Base-by-base conservation (phyloP, 2,797 vertebrate species). In the Enteromius anoplus region DNA sequence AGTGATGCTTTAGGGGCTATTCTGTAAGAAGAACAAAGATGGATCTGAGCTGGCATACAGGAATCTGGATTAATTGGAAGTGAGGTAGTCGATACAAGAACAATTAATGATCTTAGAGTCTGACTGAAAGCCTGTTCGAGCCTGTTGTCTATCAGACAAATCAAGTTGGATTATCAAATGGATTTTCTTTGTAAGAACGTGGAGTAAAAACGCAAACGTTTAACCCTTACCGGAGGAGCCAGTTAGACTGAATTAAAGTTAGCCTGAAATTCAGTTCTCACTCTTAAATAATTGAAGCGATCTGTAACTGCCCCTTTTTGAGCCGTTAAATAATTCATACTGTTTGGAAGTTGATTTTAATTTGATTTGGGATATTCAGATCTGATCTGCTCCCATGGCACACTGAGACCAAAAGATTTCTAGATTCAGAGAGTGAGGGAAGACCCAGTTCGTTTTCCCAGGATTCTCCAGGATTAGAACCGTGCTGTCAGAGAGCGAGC, bases 351-450 rank as follows among this genome's bases (percentile, higher is more conserved):
- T 70, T 85, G 88, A 85, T 86, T 86, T 89, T 90, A 88, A 89
- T 89, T 89, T 86, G 87, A 87, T 90, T 89, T 85, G 87, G 87
- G 87, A 81, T 86, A 79, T 82, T 86, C 80, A 80, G 86, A 87
- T 86, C 55, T 77, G 79, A 62, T 68, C 40, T 68, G 69, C 60
- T 86, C 78, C 85, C 82, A 58, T 77, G 73, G 69, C 72, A 49
- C 71, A 70, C 5, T 15, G 26, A 60, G 12, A 72, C 32, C 51
- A 58, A 71, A 83, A 69, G 73, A 60, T 40, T 77, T 75, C 29
- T 70, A 45, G 49, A 72, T 78, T 62, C 32, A 75, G 37, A 75
- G 75, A 26, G 34, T 55, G 64, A 73, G 69, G 77, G 58, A 62
- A 86, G 85, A 86, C 83, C 85, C 70, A 87, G 81, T 85, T 89